These are phyloP conservation scores for Gavialis gangeticus DNA, from an alignment of 2,113 vertebrate species.

Conservation along the genomic window DNA sequence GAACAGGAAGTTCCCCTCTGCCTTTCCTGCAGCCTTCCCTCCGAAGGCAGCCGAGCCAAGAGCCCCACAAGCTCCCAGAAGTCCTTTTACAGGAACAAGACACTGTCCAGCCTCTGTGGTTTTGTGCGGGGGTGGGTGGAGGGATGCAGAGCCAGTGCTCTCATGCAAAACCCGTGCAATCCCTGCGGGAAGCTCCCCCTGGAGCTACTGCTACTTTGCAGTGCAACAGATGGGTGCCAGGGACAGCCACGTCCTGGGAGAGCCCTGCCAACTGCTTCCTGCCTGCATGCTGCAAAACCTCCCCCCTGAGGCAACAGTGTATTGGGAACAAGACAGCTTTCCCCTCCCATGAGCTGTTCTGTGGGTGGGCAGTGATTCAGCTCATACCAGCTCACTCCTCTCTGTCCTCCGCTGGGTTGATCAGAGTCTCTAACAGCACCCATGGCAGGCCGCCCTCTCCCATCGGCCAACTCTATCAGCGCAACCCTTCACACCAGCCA, in stretches of 20 bases:
- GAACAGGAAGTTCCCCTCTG: not conserved
- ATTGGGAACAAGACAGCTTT: not conserved
- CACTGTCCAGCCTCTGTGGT: not conserved
- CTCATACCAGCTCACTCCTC: not conserved
- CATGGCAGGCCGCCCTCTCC: not conserved
- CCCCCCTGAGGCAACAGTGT: not conserved
- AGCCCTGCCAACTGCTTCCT: not conserved
- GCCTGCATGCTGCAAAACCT: not conserved
- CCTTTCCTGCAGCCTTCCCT: not conserved
- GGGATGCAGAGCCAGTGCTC: not conserved
- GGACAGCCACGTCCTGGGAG: not conserved
- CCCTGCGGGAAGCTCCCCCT: not conserved
- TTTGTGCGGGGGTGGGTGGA: rapidly evolving
- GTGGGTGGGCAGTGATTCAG: not conserved
- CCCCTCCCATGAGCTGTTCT: not conserved
- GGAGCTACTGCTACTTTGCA: not conserved
- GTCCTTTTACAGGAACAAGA: not conserved
- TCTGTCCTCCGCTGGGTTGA: not conserved
- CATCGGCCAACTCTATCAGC: not conserved
- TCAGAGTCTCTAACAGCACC: not conserved
- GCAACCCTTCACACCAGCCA: rapidly evolving
- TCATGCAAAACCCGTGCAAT: rapidly evolving
- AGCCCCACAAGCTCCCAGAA: not conserved
- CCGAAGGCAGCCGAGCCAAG: not conserved
- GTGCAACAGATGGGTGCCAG: not conserved